Base-by-base conservation (phyloP, 2,888 invertebrate genomes). In the Orchesellides sinensis region DNA sequence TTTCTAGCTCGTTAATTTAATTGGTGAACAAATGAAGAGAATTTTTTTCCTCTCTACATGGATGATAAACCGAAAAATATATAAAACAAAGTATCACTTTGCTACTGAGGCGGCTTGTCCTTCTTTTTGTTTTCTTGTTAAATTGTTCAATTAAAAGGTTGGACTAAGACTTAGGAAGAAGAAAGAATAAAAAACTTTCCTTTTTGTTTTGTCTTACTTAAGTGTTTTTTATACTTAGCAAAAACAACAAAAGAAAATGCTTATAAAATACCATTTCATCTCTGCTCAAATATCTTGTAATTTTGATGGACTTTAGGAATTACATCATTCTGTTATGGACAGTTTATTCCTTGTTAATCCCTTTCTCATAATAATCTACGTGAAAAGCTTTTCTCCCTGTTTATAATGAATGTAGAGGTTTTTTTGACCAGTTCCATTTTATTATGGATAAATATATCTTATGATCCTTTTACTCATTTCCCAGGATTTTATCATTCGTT, bases 1-100 rank as follows among this genome's bases (percentile, higher is more conserved):
- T 47, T 40, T 56, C 49, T 54, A 80, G 63, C 73, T 80, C 80
- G 68, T 80, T 80, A 80, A 73, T 73, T 73, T 80, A 80, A 80
- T 80, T 80, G 73, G 32, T 56, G 65, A 56, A 59, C 73, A 80
- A 80, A 80, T 80, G 70, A 80, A 68, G 56, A 63, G 79, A 72
- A 72, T 70, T 72, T 72, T 72, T n/a, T 35, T 65, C 8, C 14
- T 29, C n/a, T 29, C 32, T 32, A 6, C 32, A 6, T 32, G 6
- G 5, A 6, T 32, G 40, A 52, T n/a, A 10, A 10, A 10, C 52
- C 52, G n/a, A 40, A 40, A n/a, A 40, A 40, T 17, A 52, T n/a
- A 52, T 52, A 52, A 52, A n/a, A 17, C 17, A 52, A 21, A 52
- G 52, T 40, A 40, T 40, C 10, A 14, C 2, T 40, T 14, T n/a